These are phyloP conservation scores for Lordiphosa fenestrarum DNA, from an alignment of 2,888 invertebrate species.

Conservation along the genomic window DNA sequence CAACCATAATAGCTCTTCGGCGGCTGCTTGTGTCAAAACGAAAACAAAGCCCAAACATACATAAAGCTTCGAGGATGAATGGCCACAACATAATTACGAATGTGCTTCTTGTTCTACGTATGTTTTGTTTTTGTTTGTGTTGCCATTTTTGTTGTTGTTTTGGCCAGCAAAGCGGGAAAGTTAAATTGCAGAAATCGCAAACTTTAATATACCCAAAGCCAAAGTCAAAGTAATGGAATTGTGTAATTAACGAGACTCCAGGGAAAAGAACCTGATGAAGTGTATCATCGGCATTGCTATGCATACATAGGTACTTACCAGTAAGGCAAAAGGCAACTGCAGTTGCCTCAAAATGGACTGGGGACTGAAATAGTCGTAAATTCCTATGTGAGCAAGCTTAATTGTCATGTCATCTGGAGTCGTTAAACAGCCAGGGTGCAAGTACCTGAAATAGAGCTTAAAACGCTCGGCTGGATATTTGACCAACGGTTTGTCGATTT, in stretches of 20 bases:
- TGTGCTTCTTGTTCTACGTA: conserved; percentile 16
- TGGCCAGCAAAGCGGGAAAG: conserved; percentile 52
- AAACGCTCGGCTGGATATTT: too few relatives aligned
- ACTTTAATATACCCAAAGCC: conserved; percentile 52
- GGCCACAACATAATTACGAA: conserved; percentile 59
- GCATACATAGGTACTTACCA: not conserved
- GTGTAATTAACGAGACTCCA: conserved; percentile 66
- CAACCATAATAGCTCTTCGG: conserved; percentile 79
- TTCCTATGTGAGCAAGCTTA: too few relatives aligned
- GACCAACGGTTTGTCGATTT: too few relatives aligned
- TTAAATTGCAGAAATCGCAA: conserved; percentile 66
- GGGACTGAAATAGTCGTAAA: too few relatives aligned
- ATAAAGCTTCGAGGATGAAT: conserved; percentile 59
- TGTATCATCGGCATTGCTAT: conserved; percentile 21
- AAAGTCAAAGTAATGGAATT: conserved; percentile 65
- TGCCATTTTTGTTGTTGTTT: conserved; percentile 3
- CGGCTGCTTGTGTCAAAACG: conserved; percentile 21
- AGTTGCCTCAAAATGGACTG: too few relatives aligned
- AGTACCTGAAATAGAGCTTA: too few relatives aligned
- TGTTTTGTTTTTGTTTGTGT: conserved; percentile 18
- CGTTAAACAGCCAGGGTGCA: too few relatives aligned
- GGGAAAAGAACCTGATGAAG: conserved; percentile 60
- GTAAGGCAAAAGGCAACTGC: too few relatives aligned
- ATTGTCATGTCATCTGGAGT: too few relatives aligned
- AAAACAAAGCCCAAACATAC: conserved; percentile 22